These are phyloP conservation scores for Tachina fera DNA, from an alignment of 2,888 invertebrate genomes.

Conservation along the genomic window DNA sequence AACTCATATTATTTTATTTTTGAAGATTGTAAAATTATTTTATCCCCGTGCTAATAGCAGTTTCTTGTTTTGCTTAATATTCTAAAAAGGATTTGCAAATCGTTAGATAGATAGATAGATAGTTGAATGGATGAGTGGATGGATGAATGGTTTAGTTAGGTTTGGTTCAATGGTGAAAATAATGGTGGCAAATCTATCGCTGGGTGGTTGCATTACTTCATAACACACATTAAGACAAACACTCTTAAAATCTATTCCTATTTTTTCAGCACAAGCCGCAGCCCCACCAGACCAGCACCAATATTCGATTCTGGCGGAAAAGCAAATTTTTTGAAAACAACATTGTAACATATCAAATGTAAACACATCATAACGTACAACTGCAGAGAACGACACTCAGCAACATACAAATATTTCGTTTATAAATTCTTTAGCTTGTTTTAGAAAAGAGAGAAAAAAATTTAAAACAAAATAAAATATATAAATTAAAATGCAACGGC, in stretches of 20 bases:
- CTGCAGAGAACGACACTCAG: slow-evolving; percentile 21
- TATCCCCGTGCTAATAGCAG: not conserved
- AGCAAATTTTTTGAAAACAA: slow-evolving; percentile 64
- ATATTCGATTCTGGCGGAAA: slow-evolving; percentile 38
- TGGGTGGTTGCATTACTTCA: slow-evolving; percentile 46
- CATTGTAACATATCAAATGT: slow-evolving; percentile 58
- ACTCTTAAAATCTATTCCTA: slow-evolving; percentile 26
- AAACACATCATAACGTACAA: slow-evolving; percentile 62
- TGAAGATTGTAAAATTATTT: slow-evolving; percentile 8
- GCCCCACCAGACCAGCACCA: slow-evolving; percentile 22
- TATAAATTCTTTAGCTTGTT: slow-evolving; percentile 56
- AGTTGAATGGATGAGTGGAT: slow-evolving; percentile 33
- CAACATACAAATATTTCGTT: slow-evolving; percentile 40
- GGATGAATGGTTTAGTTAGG: slow-evolving; percentile 46
- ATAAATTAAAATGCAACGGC: slow-evolving; percentile 69
- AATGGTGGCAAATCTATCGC: slow-evolving; percentile 54
- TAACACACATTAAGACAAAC: slow-evolving; percentile 42
- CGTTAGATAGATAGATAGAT: slow-evolving; percentile 52
- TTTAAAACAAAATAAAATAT: slow-evolving; percentile 37
- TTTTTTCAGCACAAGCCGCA: slow-evolving; percentile 39
- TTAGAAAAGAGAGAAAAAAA: not conserved
- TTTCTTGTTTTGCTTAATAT: slow-evolving; percentile 62
- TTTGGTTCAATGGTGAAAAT: slow-evolving; percentile 53
- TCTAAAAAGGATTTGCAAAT: slow-evolving; percentile 67
- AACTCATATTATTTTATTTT: not conserved